Base-by-base conservation (phyloP, 2,888 invertebrate genomes). In the Cataglyphis rosenhaueri region DNA sequence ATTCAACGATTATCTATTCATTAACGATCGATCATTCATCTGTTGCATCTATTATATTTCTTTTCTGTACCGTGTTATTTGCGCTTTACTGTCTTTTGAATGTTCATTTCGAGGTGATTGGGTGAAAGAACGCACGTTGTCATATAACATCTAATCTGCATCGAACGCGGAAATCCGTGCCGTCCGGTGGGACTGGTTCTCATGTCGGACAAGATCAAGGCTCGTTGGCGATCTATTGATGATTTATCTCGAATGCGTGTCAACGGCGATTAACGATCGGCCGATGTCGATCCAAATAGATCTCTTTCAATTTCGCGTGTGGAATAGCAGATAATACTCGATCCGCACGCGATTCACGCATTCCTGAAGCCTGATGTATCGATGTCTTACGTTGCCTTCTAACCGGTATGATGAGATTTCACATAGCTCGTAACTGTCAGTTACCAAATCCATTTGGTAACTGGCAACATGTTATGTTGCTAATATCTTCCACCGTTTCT, bases 141-240 rank as follows among this genome's bases (percentile, higher is more conserved):
- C 76, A 79, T 52, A n/a, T 52, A 75, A 38, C 38, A 74, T 25
- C 62, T 75, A 71, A 74, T 81, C 64, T 52, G 76, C 76, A 75
- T 75, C 38, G 76, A 81, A 81, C 52, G 64, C 81, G 81, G 81
- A 81, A 81, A 75, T 21, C 61, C 44, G 65, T 38, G 78, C 32
- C 44, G 38, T 61, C 64, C 62, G 64, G 65, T 44, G 68, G 82
- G 83, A 88, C 87, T 87, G 89, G 89, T 88, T 88, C 73, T 76
- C 75, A 61, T 59, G 65, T 73, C 76, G 68, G 74, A 18, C 86
- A 88, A 88, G 88, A 88, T 88, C 88, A 88, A 89, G 88, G 88
- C 78, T 85, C 25, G 65, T 48, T 9, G 48, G 41, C 66, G 21
- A 82, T 83, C 79, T 81, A 83, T 84, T 25, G 64, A 15, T 65